phyloP scores from a whole-genome alignment of 1,140 invertebrate genomes.

The Hestina assimilis region DNA sequence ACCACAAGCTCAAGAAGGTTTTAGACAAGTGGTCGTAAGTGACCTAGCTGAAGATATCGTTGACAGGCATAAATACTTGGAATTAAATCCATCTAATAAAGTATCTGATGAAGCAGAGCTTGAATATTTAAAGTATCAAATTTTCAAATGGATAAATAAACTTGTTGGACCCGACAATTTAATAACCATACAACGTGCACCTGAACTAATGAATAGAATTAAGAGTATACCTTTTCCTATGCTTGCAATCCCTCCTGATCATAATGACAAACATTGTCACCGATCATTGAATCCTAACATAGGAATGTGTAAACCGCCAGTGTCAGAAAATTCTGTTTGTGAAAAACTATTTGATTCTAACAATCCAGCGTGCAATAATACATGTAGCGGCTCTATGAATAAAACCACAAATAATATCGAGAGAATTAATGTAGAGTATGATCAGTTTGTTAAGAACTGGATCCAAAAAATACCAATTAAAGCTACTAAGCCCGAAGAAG shows the following conservation, averaged over 20 bases:
- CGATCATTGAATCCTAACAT: background rate
- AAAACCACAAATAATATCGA: too few species aligned
- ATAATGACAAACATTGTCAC: background rate
- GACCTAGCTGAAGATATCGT: conserved; percentile 44
- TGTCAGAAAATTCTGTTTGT: background rate
- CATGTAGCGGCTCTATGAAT: too few species aligned
- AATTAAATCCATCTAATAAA: conserved; percentile 38
- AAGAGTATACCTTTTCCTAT: conserved; percentile 32
- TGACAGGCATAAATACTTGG: conserved; percentile 50
- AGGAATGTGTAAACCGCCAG: background rate
- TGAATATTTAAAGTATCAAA: conserved; percentile 57
- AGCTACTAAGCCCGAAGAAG: conserved; percentile 26
- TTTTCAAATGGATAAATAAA: conserved; percentile 60
- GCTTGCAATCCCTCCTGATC: background rate
- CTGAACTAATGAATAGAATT: conserved; percentile 41
- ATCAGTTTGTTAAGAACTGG: conserved; percentile 49
- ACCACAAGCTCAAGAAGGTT: conserved; percentile 25
- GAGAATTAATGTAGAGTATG: conserved; percentile 43
- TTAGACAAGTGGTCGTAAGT: conserved; percentile 33
- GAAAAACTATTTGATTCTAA: background rate
- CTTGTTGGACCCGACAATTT: conserved; percentile 34
- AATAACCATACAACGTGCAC: conserved; percentile 33
- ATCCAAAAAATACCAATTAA: conserved; percentile 46
- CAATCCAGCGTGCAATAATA: background rate
- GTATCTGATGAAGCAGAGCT: conserved; percentile 38